Evolutionary conservation across 1,140 invertebrate genomes (phyloP), one percentile per base, ranked within the genome.

Genomic region (Anadara kagoshimensis): DNA sequence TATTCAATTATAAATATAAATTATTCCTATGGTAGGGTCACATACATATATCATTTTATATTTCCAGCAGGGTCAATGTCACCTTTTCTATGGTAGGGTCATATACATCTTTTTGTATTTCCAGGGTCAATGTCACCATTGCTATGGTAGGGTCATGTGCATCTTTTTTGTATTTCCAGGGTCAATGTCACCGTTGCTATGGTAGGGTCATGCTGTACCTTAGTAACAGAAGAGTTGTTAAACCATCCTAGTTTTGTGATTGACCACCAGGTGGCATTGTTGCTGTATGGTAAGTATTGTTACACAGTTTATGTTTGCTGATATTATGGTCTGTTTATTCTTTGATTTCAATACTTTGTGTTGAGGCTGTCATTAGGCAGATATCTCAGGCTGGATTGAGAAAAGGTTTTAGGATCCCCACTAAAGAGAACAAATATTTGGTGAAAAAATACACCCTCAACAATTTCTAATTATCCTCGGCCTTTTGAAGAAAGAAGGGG

Each of bases 141-240:
- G 90, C 93, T 81, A 79, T 87, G 36, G 93, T 95, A 22, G 95
- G 94, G 20, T 95, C 94, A 41, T 49, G 49, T 53, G 36, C 10
- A 44, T 65, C 2, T 36, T 36, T 20, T 45, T 73, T 61, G 54
- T 20, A 64, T 51, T 79, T 82, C 63, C 73, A 85, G 84, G 44
- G 76, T 84, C 47, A 78, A 86, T 29, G 75, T 90, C 14, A 85
- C 79, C 10, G 91, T 94, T 47, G 90, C 93, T 81, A 79, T 87
- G 36, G 93, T 95, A 22, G 95, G 94, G 20, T 95, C 94, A 11
- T 95, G 94, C 86, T 90, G 92, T 49, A 94, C 94, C 1, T 85
- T 95, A 41, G 85, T 93, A 5, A 90, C 92, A 57, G 90, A 90
- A 69, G 88, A 90, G 76, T 82, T 93, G n/a, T 68, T 93, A 18